Evolutionary conservation across 2,888 invertebrate genomes (phyloP).

Genomic region (Lepidocyrtinus sp.): DNA sequence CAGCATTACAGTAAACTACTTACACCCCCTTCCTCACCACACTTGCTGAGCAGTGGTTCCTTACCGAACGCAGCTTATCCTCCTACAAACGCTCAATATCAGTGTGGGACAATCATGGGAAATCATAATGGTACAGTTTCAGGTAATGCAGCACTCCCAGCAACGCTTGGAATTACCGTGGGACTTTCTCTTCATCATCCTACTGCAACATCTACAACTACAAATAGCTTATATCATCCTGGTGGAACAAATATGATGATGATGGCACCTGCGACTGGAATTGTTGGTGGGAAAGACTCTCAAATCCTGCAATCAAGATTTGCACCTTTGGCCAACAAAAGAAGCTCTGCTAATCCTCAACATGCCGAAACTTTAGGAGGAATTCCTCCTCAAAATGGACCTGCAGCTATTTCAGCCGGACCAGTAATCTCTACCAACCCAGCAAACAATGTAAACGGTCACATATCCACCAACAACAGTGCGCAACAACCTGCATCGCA

Average conservation of each 20-base stretch:
- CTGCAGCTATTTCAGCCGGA: not conserved
- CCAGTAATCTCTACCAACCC: not conserved
- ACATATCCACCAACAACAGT: not conserved
- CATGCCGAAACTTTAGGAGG: conserved; percentile 19
- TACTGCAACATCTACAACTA: conserved; percentile 14
- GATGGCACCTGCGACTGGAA: conserved; percentile 52
- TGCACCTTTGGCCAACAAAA: conserved; percentile 36
- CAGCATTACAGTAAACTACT: conserved; percentile 65
- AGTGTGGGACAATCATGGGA: conserved; percentile 39
- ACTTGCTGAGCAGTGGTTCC: conserved; percentile 54
- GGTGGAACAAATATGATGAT: conserved; percentile 50
- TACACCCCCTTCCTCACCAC: conserved; percentile 67
- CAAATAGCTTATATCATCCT: conserved; percentile 37
- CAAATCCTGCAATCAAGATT: conserved; percentile 43
- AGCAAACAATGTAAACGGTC: conserved; percentile 18
- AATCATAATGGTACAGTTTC: conserved; percentile 32
- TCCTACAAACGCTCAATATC: conserved; percentile 23
- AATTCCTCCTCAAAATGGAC: conserved; percentile 9
- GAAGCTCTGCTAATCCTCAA: conserved; percentile 43
- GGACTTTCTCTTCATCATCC: conserved; percentile 55
- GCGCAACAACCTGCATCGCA: conserved; percentile 35
- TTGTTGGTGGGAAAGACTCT: conserved; percentile 33
- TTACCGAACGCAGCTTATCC: conserved; percentile 43
- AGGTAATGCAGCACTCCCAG: conserved; percentile 40
- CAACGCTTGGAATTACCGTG: conserved; percentile 55